Percentiles rank a stretch among this genome's conserved stretches.
These are phyloP conservation scores for Drosophila mettleri DNA, from an alignment of 2,888 invertebrate species.

Conservation along the genomic window DNA sequence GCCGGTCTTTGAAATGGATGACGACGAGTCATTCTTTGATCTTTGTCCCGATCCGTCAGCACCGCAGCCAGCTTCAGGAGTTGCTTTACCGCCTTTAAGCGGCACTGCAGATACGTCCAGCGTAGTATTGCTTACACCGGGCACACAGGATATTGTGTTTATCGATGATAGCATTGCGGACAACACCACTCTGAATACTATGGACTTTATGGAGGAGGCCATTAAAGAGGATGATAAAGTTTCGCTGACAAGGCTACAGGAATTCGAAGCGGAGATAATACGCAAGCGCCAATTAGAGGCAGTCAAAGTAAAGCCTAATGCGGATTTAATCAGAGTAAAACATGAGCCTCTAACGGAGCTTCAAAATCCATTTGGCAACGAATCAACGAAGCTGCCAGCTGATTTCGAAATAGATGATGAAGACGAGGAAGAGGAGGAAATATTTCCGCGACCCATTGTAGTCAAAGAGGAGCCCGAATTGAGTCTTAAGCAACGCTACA, in stretches of 20 bases:
- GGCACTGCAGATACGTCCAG: slow-evolving; percentile 61
- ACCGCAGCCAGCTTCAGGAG: slow-evolving; percentile 2
- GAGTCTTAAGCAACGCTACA: slow-evolving; percentile 58
- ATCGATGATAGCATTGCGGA: slow-evolving; percentile 75
- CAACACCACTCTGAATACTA: slow-evolving; percentile 54
- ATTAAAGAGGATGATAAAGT: slow-evolving; percentile 62
- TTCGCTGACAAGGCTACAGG: slow-evolving; percentile 60
- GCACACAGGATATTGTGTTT: slow-evolving; percentile 82
- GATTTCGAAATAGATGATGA: slow-evolving; percentile 57
- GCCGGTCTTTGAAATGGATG: slow-evolving; percentile 54
- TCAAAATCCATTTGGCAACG: slow-evolving; percentile 46
- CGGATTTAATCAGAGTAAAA: slow-evolving; percentile 25
- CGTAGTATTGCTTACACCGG: slow-evolving; percentile 79
- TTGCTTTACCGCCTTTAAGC: slow-evolving; percentile 34
- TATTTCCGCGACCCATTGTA: slow-evolving; percentile 67
- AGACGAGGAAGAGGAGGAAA: slow-evolving; percentile 49
- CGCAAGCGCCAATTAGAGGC: slow-evolving; percentile 44
- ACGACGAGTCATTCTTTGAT: slow-evolving; percentile 56
- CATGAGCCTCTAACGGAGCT: slow-evolving; percentile 56
- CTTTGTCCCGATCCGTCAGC: slow-evolving; percentile 32
- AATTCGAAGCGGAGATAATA: slow-evolving; percentile 70
- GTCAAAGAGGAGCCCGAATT: slow-evolving; percentile 55
- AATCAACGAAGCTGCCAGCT: slow-evolving; percentile 59
- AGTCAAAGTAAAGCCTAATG: neutral
- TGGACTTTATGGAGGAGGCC: slow-evolving; percentile 75